Evolutionary conservation across 2,113 vertebrate genomes (phyloP), one percentile per base, ranked within the genome.

Genomic region (Ammodytes marinus): DNA sequence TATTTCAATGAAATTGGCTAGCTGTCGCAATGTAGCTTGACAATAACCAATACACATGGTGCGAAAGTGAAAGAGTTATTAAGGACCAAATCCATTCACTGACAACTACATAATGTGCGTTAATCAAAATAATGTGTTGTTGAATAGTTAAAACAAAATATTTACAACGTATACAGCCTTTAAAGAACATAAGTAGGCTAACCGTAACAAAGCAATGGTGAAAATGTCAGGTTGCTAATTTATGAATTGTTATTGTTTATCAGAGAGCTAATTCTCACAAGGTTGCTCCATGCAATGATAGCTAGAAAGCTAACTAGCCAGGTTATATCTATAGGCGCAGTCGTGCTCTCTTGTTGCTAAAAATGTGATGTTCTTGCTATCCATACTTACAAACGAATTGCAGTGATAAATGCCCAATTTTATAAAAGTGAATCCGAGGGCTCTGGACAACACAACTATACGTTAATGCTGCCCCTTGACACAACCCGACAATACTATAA

Each of bases 391-490:
- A 59, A 69, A 69, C 50, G 9, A 13, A 4, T 5, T 35, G 1
- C 2, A 27, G 2, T 5, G 14, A 27, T 0, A 65, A 46, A 27
- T 14, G 6, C 5, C 11, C 39, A 0, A 15, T 54, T 77, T 60
- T 8, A n/a, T 1, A 15, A 9, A 53, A 61, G 46, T 53, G 40
- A 35, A 59, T 1, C 5, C 9, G 14, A 86, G 85, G 88, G 83
- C 88, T 79, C 53, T 19, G 40, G 7, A 50, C 46, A 79, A 49
- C 12, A 79, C 70, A 61, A 52, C 55, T 47, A 15, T 27, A 74
- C 59, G 50, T 42, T 60, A 59, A 13, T 49, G 47, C 40, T 69
- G 54, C 5, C 52, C 5, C 47, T 2, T 50, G 13, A 57, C n/a
- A 65, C 71, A 59, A 52, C 74, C 46, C 79, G 19, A 74, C 27